Conservation (phyloP, 2,888 invertebrate species). For the Aspidapion aeneum region DNA sequence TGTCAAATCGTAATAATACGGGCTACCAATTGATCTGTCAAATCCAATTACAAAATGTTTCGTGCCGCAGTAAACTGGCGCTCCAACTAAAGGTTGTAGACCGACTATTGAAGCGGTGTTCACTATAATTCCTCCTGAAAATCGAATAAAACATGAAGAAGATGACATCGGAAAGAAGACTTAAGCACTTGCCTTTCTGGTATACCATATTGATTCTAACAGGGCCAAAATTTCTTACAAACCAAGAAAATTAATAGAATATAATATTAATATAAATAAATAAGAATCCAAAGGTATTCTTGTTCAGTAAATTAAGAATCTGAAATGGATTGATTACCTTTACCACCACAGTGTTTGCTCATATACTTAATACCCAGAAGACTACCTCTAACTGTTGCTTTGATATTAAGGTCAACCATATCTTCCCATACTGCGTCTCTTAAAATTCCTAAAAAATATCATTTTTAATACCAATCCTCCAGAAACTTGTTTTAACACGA, state of each 20-base stretch:
- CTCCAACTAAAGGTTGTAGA: constrained; percentile 49
- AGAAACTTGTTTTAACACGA: no score
- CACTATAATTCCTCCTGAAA: constrained; percentile 53
- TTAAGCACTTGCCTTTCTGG: no score
- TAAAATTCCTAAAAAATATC: constrained; percentile 7
- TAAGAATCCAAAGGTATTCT: no score
- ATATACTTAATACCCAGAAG: constrained; percentile 55
- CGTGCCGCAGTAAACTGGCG: constrained; percentile 57
- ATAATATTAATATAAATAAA: no score
- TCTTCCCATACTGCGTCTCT: constrained; percentile 20
- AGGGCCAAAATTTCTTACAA: no score
- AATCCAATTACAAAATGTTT: constrained; percentile 55
- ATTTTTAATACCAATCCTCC: no score
- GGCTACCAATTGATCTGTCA: constrained; percentile 49
- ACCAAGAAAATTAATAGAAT: no score
- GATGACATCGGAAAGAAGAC: no score
- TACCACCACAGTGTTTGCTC: constrained; percentile 54
- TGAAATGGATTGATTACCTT: constrained; percentile 49
- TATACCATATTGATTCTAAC: no score
- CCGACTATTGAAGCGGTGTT: constrained; percentile 62
- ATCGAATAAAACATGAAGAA: no score
- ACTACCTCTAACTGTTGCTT: constrained; percentile 45
- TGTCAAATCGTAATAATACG: constrained; percentile 36
- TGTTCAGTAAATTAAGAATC: no score
- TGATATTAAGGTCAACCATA: constrained; percentile 19